These are phyloP conservation scores for Strigops habroptila DNA, from an alignment of 2,113 vertebrate species.

Conservation along the genomic window DNA sequence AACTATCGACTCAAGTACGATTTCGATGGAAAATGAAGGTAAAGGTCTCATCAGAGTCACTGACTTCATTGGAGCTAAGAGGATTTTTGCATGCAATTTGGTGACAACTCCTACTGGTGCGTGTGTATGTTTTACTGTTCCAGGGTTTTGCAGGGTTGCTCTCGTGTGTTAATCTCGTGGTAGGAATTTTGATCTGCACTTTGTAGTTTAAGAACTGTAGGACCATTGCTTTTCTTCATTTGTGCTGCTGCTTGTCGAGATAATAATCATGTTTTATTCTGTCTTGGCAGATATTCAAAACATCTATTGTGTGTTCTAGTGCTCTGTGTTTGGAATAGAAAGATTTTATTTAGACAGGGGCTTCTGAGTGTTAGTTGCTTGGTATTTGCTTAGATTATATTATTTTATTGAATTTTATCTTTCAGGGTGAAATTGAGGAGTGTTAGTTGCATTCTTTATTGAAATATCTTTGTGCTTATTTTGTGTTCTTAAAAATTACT, in stretches of 20 bases:
- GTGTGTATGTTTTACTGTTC: background rate
- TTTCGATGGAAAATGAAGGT: constrained; percentile 85
- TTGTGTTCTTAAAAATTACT: background rate
- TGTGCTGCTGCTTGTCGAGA: background rate
- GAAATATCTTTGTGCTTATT: background rate
- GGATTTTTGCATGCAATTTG: constrained; percentile 52
- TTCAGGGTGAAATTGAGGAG: background rate
- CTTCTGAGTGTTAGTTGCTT: background rate
- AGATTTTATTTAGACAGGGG: background rate
- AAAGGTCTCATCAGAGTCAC: constrained; percentile 63
- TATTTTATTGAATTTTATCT: background rate
- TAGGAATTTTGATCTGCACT: background rate
- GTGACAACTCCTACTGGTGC: constrained; percentile 29
- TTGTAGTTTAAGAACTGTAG: background rate
- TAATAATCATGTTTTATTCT: background rate
- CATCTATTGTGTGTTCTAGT: rapidly evolving
- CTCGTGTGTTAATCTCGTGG: background rate
- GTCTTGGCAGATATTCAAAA: background rate
- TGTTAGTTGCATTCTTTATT: background rate
- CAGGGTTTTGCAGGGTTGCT: constrained; percentile 4
- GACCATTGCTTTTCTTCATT: background rate
- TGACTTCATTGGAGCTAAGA: constrained; percentile 44
- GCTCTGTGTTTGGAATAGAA: background rate
- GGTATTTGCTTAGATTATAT: background rate
- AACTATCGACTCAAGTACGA: constrained; percentile 69